Base-by-base conservation (phyloP, 2,113 vertebrate species). In the Thryonomys swinderianus region DNA sequence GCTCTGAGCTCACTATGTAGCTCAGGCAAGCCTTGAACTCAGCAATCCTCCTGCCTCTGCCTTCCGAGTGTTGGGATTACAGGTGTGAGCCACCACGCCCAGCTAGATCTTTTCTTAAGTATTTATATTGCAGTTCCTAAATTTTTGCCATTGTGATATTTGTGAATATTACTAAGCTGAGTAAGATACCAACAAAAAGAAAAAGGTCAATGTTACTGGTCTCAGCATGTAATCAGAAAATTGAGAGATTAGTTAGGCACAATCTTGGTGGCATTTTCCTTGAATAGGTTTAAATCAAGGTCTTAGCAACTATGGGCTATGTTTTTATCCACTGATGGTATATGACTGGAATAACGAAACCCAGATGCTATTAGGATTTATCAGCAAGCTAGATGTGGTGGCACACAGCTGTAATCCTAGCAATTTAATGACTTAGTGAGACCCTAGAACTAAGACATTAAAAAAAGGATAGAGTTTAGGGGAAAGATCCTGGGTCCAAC, bases 91-190 rank as follows among this genome's bases (percentile, higher is more conserved):
- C n/a, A n/a, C n/a, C n/a, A n/a, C n/a, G n/a, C n/a, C n/a, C n/a
- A n/a, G n/a, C n/a, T n/a, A n/a, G n/a, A n/a, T n/a, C n/a, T 51
- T 51, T 51, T 51, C 10, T 51, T 51, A 95, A 82, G 92, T 81
- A 95, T 17, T 57, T 93, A 66, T 76, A 40, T 95, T 91, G 90
- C 27, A 73, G 37, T 84, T 89, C 94, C 64, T 95, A 87, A 14
- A 59, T 82, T 95, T 95, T 96, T 62, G 40, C 71, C 48, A 59
- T 78, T 96, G 74, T 88, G 40, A 94, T 94, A 51, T 89, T 95
- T 96, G 53, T 94, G 69, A 96, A 53, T 90, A 85, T 81, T 74
- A 91, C 25, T 51, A 61, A 95, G 40, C 71, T 93, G 91, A 91
- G 79, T 94, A 96, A 96, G 94, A 96, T 71, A 40, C 37, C n/a